phyloP scores from a whole-genome alignment of 23 tunicate genomes.

The Trididemnum clinides region DNA sequence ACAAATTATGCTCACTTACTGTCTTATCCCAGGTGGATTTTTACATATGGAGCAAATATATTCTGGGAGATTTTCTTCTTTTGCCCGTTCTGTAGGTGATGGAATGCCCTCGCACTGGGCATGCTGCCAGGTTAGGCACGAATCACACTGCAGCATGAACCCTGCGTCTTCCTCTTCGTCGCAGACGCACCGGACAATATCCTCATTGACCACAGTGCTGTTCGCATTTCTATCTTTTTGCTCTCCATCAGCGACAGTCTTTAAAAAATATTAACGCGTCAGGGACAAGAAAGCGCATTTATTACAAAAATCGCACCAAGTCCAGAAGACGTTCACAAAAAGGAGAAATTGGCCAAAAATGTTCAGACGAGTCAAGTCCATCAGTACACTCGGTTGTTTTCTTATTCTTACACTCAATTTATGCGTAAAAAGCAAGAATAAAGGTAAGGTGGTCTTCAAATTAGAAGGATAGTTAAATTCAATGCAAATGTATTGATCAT shows the following conservation, averaged over 20 bases:
- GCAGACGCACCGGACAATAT: constrained; percentile 75
- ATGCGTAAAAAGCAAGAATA: no score
- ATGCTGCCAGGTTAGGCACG: constrained; percentile 87
- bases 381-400: no score
- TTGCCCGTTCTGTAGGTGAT: constrained; percentile 19
- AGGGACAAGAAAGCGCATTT: no score
- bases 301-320: not conserved
- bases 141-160: constrained; percentile 82
- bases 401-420: no score
- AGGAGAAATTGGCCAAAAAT: not conserved
- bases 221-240: not conserved
- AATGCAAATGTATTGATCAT: no score
- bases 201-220: constrained; percentile 56
- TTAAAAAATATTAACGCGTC: not conserved
- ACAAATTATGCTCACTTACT: no score
- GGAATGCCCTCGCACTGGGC: constrained; percentile 70
- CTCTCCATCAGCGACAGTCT: not conserved
- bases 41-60: constrained; percentile 71
- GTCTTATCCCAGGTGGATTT: constrained; percentile 76
- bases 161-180: constrained; percentile 64
- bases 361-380: not conserved
- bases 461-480: not conserved
- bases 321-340: not conserved
- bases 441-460: not conserved
- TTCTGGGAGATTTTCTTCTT: constrained; percentile 8